Base-by-base conservation (phyloP, 2,888 invertebrate species). In the Petrolisthes cinctipes region DNA sequence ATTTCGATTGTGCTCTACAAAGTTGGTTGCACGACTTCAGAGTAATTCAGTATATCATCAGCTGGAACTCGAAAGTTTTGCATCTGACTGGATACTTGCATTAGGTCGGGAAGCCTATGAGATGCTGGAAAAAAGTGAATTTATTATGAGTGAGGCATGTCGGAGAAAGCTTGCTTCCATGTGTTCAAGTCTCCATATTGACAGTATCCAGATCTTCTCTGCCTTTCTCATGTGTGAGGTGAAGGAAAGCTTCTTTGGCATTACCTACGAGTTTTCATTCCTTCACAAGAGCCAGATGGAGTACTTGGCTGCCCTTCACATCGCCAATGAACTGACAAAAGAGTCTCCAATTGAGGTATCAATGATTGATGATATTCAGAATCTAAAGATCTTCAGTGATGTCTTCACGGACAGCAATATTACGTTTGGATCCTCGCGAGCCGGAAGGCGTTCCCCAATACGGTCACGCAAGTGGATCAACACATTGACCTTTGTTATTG, bases 221-320 rank as follows among this genome's bases (percentile, higher is more conserved):
- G 71, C 87, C 9, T 87, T 87, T 14, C 87, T 87, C 7, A 17
- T 80, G 61, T 87, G 87, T 73, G 87, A 87, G 71, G 80, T 87
- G 37, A 53, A 79, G 7, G 75, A 80, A 14, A 73, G 80, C 56
- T 17, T 87, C 6, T 14, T n/a, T 23, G 87, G 83, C 5, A n/a
- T 71, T 5, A 23, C 57, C 20, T 73, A 87, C 53, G 5, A 54
- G 9, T 87, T 87, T 53, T 57, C 76, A 14, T 87, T 87, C 71
- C 79, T 87, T 23, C 87, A 87, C 61, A 87, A 87, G 71, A 87
- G 87, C 57, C 87, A 87, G 76, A 87, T 87, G 87, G 87, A 87
- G 53, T 87, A 83, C 56, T 23, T 87, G 17, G 87, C 87, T 6
- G 83, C 83, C 0, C 14, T 71, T 0, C 79, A 83, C 56, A 7